Percentiles rank a stretch among this genome's conserved stretches.
Conservation (phyloP, 2,113 vertebrate genomes). For the Tonatia bakeri region DNA sequence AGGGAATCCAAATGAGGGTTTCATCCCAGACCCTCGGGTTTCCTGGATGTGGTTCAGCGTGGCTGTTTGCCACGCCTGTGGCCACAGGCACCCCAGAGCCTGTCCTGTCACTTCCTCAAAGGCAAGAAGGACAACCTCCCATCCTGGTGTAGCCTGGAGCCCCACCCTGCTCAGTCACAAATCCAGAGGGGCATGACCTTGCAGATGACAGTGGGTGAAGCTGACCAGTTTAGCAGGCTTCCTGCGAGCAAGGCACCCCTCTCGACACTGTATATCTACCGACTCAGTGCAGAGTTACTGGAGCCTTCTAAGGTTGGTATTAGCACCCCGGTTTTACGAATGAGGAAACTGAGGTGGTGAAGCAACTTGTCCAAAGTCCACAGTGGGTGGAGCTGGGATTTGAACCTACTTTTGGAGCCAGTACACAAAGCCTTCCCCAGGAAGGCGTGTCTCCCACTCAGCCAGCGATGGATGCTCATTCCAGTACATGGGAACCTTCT, state of each 20-base stretch:
- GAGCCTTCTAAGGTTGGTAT: neutral
- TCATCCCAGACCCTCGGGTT: neutral
- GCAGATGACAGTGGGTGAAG: neutral
- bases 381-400: neutral
- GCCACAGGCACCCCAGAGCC: neutral
- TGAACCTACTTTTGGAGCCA: neutral
- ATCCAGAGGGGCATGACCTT: neutral
- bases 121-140: neutral
- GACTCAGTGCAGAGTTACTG: neutral
- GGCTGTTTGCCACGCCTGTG: neutral
- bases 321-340: neutral
- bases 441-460: neutral
- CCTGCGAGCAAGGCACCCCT: accelerated
- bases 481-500: neutral
- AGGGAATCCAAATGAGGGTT: neutral
- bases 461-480: accelerated
- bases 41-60: neutral
- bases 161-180: neutral
- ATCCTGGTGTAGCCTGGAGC: neutral
- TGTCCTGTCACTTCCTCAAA: neutral
- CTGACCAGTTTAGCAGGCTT: too few relatives aligned
- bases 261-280: accelerated
- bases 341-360: neutral
- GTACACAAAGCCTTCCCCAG: neutral
- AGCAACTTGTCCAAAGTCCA: neutral